Evolutionary conservation across 1,140 invertebrate genomes (phyloP), one percentile per base, ranked within the genome.

Genomic region (Lordiphosa collinella): DNA sequence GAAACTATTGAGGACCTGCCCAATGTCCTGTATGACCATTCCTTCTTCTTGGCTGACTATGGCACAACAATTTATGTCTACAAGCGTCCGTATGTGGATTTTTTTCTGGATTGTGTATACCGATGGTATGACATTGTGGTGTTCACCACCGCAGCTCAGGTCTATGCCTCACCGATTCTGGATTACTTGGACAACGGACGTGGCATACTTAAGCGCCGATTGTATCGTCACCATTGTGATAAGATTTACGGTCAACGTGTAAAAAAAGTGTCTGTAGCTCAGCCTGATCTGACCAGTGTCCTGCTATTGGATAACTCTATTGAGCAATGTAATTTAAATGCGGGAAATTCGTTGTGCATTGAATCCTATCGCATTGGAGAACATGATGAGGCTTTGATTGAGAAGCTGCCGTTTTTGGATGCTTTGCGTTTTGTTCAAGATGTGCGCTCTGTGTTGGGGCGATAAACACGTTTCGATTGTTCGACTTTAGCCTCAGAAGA

Each of bases 21-120:
- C 1, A 8, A 10, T 12, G 13, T 31, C 8, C 54, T 48, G 0
- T 60, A 41, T 10, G 73, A 78, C 31, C 52, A 34, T 3, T 5
- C 7, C 12, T 68, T 78, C 14, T 3, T 1, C 3, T 4, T 72
- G 11, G 36, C 13, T 12, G 2, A 1, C 1, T 14, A 9, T 0
- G 22, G 31, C 4, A 22, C 6, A 13, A 41, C 9, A 1, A 12
- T 79, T 38, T 66, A 41, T 8, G 56, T 79, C 7, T 74, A 55
- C 13, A 79, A 79, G 16, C 64, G 75, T 2, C 75, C 75, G 0
- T 25, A 80, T 51, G 38, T 80, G 8, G 76, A 80, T 7, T 40
- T 32, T 6, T 80, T 80, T 40, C 29, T 80, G 9, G 55, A 80
- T 14, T 16, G 37, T 2, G 71, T 80, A 0, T 38, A 70, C 9